phyloP scores from a whole-genome alignment of 2,888 invertebrate genomes.

The Lasioglossum lativentre region DNA sequence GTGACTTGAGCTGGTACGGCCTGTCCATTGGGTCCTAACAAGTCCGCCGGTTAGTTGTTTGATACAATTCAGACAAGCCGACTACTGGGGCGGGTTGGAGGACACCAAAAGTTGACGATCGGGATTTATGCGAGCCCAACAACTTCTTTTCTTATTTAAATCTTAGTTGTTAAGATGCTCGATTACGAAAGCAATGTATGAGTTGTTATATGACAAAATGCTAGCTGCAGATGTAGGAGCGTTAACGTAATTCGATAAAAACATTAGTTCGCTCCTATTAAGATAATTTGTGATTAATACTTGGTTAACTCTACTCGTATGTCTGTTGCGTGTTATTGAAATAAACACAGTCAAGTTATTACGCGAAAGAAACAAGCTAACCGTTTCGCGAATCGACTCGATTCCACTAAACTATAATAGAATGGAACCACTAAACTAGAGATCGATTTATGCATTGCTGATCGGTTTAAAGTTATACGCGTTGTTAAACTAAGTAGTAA shows the following conservation, averaged over 20 bases:
- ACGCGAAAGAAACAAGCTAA: slow-evolving; percentile 26
- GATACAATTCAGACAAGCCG: slow-evolving; percentile 79
- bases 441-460: slow-evolving; percentile 32
- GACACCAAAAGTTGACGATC: slow-evolving; percentile 63
- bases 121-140: slow-evolving; percentile 51
- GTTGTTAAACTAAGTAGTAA: slow-evolving; percentile 25
- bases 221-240: slow-evolving; percentile 34
- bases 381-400: slow-evolving; percentile 13
- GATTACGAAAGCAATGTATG: slow-evolving; percentile 30
- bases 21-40: slow-evolving; percentile 95
- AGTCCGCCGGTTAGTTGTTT: slow-evolving; percentile 83
- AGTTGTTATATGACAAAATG: slow-evolving; percentile 48
- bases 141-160: slow-evolving; percentile 27
- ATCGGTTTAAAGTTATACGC: slow-evolving; percentile 21
- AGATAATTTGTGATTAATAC: slow-evolving; percentile 19
- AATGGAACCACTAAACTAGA: slow-evolving; percentile 5
- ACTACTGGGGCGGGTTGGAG: slow-evolving; percentile 72
- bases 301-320: slow-evolving; percentile 18
- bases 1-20: slow-evolving; percentile 95
- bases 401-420: neutral
- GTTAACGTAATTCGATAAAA: slow-evolving; percentile 26
- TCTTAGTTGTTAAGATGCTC: slow-evolving; percentile 46
- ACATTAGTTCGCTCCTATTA: slow-evolving; percentile 27
- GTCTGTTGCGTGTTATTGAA: slow-evolving; percentile 16
- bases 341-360: slow-evolving; percentile 4